Conservation (phyloP, 2,113 vertebrate genomes). For the Oophaga pumilio region DNA sequence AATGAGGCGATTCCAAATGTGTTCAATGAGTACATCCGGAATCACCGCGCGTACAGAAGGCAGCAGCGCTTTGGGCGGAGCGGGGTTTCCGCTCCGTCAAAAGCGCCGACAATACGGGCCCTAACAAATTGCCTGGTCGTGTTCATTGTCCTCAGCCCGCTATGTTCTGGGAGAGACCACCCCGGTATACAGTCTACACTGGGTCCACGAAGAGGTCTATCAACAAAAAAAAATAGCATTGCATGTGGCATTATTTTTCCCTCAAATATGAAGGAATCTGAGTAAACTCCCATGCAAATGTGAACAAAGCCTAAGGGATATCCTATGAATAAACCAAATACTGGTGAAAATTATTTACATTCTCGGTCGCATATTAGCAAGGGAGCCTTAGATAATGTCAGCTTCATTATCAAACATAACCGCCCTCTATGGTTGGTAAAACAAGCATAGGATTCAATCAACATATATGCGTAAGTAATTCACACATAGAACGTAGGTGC, state of each 20-base stretch:
- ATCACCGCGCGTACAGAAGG: too few species aligned
- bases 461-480: conserved; percentile 1
- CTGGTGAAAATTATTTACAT: neutral
- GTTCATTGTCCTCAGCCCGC: too few species aligned
- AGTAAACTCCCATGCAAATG: neutral
- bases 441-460: conserved; percentile 15
- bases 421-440: conserved; percentile 12
- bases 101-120: too few species aligned
- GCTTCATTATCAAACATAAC: conserved; percentile 17
- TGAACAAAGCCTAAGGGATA: neutral
- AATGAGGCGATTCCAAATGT: too few species aligned
- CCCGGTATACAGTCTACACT: too few species aligned
- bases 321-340: neutral
- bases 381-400: neutral
- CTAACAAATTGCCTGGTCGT: too few species aligned
- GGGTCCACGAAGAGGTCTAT: too few species aligned
- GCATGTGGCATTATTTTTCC: neutral
- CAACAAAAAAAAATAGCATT: neutral
- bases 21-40: too few species aligned
- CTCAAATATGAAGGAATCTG: neutral
- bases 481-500: neutral
- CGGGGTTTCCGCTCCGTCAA: too few species aligned
- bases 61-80: too few species aligned
- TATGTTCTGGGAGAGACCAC: too few species aligned
- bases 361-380: neutral